These are phyloP conservation scores for Theretra japonica DNA, from an alignment of 2,888 invertebrate species.

Conservation along the genomic window DNA sequence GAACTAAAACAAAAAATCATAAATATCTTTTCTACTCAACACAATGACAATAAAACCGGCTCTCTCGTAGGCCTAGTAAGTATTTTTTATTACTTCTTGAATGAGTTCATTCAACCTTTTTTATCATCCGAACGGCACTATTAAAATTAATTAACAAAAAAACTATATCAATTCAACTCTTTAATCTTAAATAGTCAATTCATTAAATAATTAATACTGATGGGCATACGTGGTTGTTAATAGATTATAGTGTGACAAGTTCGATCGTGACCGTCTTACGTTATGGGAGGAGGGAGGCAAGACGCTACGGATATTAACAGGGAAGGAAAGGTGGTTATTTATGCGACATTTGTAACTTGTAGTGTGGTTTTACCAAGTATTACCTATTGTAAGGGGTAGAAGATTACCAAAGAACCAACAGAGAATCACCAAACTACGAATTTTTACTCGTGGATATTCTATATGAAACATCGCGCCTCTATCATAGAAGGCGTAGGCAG, in stretches of 20 bases:
- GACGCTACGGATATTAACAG: too few species aligned
- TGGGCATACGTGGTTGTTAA: neutral
- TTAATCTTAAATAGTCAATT: slow-evolving; percentile 11
- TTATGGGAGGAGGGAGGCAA: too few species aligned
- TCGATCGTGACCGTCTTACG: too few species aligned
- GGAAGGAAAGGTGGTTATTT: too few species aligned
- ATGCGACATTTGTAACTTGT: too few species aligned
- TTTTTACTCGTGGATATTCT: too few species aligned
- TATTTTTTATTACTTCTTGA: neutral
- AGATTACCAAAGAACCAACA: too few species aligned
- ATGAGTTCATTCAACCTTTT: slow-evolving; percentile 19
- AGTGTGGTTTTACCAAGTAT: too few species aligned
- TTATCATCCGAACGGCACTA: neutral
- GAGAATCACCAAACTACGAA: too few species aligned
- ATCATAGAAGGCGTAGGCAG: too few species aligned
- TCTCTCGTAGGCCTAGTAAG: neutral
- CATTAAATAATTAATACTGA: slow-evolving; percentile 9
- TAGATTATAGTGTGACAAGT: neutral
- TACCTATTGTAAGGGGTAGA: too few species aligned
- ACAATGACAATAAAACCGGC: neutral
- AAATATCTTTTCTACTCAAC: neutral
- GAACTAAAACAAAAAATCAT: neutral
- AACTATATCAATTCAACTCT: slow-evolving; percentile 11
- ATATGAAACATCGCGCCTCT: too few species aligned
- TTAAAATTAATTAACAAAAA: slow-evolving; percentile 20